phyloP scores from a whole-genome alignment of 2,888 invertebrate genomes.

The Thecocarcelia acutangulata region DNA sequence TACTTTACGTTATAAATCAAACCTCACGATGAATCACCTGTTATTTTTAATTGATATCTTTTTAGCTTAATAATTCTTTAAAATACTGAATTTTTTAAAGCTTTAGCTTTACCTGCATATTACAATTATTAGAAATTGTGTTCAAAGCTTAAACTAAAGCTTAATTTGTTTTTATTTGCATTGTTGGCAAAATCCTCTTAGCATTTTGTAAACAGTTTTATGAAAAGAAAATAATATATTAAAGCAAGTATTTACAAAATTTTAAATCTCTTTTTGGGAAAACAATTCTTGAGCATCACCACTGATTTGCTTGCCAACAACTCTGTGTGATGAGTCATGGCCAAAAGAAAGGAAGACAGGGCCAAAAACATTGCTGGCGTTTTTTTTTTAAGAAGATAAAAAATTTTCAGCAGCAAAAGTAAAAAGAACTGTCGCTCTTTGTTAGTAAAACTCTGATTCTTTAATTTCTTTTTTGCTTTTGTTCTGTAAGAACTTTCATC shows the following conservation, averaged over 20 bases:
- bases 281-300: not conserved
- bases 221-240: not conserved
- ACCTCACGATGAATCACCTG: too few relatives aligned
- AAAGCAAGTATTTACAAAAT: not conserved
- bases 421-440: conserved; percentile 21
- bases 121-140: too few relatives aligned
- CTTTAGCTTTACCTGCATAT: too few relatives aligned
- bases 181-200: conserved; percentile 1
- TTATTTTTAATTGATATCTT: too few relatives aligned
- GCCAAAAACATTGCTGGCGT: too few relatives aligned
- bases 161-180: not conserved
- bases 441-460: conserved; percentile 6
- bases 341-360: too few relatives aligned
- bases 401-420: conserved; percentile 3
- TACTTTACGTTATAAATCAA: too few relatives aligned
- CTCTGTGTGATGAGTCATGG: conserved; percentile 1
- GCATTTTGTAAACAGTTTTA: conserved; percentile 12
- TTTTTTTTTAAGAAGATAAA: not conserved
- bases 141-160: not conserved
- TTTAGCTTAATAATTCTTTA: too few relatives aligned
- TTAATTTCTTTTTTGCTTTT: not conserved
- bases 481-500: conserved; percentile 18
- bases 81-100: too few relatives aligned
- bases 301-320: not conserved
- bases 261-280: not conserved